phyloP scores from a whole-genome alignment of 2,888 invertebrate genomes.

The Lasioglossum leucozonium region DNA sequence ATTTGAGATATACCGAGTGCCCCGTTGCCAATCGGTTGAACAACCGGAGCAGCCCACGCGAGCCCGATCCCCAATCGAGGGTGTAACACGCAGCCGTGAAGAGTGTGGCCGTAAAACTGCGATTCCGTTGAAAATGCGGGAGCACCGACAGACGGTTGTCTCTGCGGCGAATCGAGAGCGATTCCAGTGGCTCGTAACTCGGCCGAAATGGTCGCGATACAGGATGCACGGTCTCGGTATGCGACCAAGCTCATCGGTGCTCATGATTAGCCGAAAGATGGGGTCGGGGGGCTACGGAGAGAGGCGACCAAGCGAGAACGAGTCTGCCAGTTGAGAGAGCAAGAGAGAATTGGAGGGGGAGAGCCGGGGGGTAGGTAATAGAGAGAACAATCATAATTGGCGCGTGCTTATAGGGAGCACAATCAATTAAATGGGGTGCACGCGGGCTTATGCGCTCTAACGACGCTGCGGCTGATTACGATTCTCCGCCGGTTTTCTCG shows the following conservation, averaged over 20 bases:
- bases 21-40: no score
- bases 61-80: not conserved
- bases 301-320: conserved; percentile 18
- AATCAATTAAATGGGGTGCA: conserved; percentile 65
- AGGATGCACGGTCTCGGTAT: conserved; percentile 51
- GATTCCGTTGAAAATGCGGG: not conserved
- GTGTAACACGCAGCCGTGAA: not conserved
- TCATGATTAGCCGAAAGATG: conserved; percentile 62
- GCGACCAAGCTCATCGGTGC: conserved; percentile 47
- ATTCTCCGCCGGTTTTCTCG: conserved; percentile 22
- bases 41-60: not conserved
- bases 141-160: not conserved
- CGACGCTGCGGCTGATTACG: conserved; percentile 38
- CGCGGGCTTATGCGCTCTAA: conserved; percentile 28
- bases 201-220: conserved; percentile 51
- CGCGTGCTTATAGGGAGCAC: conserved; percentile 56
- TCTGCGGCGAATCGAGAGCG: not conserved
- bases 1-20: no score
- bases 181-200: conserved; percentile 38
- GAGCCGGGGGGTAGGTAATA: conserved; percentile 27
- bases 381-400: conserved; percentile 67
- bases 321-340: not conserved
- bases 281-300: not conserved
- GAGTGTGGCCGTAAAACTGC: not conserved
- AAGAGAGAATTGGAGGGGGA: not conserved